A percentile compares a stretch with the other conserved stretches of the same genome.
These are phyloP conservation scores for Sarcoramphus papa DNA, from an alignment of 2,797 vertebrate species.

Conservation along the genomic window DNA sequence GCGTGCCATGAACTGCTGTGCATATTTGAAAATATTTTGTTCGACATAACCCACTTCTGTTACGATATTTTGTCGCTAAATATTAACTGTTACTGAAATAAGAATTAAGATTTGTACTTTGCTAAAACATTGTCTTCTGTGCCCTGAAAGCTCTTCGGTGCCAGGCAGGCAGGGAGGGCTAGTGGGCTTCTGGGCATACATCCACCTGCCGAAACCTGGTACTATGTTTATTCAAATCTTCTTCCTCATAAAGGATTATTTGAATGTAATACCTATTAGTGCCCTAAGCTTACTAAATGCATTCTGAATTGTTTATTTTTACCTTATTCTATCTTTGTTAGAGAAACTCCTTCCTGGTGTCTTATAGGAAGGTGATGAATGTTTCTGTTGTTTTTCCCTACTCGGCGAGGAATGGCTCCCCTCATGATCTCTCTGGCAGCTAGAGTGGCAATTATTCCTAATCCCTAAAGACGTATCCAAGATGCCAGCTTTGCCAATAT, in stretches of 20 bases:
- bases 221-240: background rate
- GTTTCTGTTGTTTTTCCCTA: background rate
- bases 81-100: background rate
- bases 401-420: background rate
- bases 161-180: background rate
- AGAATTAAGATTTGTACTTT: background rate
- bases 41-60: rapidly evolving
- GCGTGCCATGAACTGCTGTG: background rate
- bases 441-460: rapidly evolving
- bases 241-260: background rate
- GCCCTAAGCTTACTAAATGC: background rate
- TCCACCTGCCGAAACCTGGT: background rate
- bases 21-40: background rate
- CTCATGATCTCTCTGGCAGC: rapidly evolving
- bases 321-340: background rate
- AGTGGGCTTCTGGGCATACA: rapidly evolving
- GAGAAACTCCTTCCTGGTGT: background rate
- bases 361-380: rapidly evolving
- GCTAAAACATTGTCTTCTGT: background rate
- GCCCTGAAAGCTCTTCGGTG: background rate
- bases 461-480: rapidly evolving
- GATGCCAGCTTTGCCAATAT: rapidly evolving
- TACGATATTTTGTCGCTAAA: background rate
- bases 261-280: too few species aligned
- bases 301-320: background rate